Percentiles rank a stretch among this genome's conserved stretches.
Conservation (phyloP, 2,888 invertebrate genomes). For the Dynastes tityus region DNA sequence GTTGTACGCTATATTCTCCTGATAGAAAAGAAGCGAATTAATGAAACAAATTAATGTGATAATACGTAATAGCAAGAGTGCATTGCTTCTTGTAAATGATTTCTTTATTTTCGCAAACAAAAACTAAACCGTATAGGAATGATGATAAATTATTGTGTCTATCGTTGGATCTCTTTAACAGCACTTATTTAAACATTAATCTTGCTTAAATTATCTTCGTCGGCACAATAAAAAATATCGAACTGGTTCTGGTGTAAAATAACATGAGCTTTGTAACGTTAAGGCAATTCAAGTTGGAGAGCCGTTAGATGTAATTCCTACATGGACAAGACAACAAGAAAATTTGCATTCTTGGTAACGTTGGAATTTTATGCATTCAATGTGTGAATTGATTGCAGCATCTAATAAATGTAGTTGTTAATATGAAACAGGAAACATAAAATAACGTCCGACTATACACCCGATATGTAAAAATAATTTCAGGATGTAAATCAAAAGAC, state of each 20-base stretch:
- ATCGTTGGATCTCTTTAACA: constrained; percentile 41
- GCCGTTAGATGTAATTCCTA: constrained; percentile 41
- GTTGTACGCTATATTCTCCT: constrained; percentile 6
- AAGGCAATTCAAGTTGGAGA: constrained; percentile 22
- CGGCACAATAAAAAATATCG: constrained; percentile 36
- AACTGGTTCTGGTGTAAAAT: constrained; percentile 45
- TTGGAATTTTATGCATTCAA: constrained; percentile 18
- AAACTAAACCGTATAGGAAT: constrained; percentile 22
- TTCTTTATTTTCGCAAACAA: constrained; percentile 27
- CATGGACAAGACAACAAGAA: constrained; percentile 42
- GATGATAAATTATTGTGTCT: constrained; percentile 44
- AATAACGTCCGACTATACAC: constrained; percentile 11
- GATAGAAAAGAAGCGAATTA: constrained; percentile 22
- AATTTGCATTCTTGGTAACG: constrained; percentile 43
- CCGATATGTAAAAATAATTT: constrained; percentile 6
- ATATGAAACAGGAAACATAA: constrained; percentile 36
- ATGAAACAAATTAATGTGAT: constrained; percentile 43
- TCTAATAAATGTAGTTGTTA: constrained; percentile 39
- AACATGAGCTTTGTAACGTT: constrained; percentile 35
- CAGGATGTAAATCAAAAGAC: constrained; percentile 17
- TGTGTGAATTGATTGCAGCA: constrained; percentile 37
- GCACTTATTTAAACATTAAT: constrained; percentile 47
- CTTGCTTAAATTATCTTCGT: constrained; percentile 45
- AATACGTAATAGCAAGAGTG: constrained; percentile 28
- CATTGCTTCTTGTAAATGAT: constrained; percentile 34